These are phyloP conservation scores for Anabacerthia variegaticeps DNA, from an alignment of 2,797 vertebrate species.

Conservation along the genomic window DNA sequence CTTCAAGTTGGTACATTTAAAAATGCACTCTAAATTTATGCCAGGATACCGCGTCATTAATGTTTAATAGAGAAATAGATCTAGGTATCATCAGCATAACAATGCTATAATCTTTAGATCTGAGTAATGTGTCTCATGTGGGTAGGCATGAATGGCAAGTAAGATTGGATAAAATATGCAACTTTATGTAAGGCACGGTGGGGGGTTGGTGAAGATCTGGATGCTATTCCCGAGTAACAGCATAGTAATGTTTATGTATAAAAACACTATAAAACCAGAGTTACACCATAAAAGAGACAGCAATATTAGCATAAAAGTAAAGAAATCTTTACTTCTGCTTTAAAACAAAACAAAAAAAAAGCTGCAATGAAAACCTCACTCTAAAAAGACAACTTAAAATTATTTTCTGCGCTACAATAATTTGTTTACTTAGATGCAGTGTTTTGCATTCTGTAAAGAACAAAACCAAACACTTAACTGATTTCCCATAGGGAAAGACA, in stretches of 20 bases:
- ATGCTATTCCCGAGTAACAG: constrained; percentile 8
- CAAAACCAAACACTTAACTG: background rate
- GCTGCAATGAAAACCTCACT: background rate
- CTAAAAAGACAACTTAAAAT: background rate
- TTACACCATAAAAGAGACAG: background rate
- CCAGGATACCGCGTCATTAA: background rate
- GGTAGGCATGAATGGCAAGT: constrained; percentile 39
- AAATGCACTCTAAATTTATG: constrained; percentile 16
- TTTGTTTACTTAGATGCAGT: background rate
- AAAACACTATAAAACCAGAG: background rate
- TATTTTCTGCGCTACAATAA: background rate
- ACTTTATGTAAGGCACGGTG: constrained; percentile 19
- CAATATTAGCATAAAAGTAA: background rate
- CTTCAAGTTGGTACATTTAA: background rate
- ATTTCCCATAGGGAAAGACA: background rate
- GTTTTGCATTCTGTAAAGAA: background rate
- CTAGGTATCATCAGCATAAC: constrained; percentile 46
- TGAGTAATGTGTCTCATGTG: constrained; percentile 37
- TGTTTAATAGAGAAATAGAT: constrained; percentile 56
- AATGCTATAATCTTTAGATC: constrained; percentile 44
- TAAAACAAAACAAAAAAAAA: background rate
- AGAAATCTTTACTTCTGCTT: background rate
- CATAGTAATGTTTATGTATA: background rate
- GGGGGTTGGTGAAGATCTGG: background rate
- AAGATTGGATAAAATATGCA: constrained; percentile 21